Conservation (phyloP, 2,113 vertebrate species). For the Theropithecus gelada region DNA sequence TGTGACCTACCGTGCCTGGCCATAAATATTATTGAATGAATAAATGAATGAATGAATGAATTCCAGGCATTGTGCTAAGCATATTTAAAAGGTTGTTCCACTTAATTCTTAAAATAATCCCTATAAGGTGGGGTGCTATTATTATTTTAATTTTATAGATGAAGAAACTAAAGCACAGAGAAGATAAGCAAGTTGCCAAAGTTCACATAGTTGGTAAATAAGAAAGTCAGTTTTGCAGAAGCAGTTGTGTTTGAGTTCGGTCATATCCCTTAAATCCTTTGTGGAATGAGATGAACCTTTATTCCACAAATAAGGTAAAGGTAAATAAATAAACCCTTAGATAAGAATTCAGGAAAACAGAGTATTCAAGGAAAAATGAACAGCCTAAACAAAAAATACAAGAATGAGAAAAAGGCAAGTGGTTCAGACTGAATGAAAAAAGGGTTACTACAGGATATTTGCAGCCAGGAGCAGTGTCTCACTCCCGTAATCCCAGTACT, state of each 20-base stretch:
- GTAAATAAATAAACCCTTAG: background rate
- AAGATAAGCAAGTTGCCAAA: background rate
- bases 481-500: too few relatives aligned
- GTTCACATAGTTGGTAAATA: background rate
- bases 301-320: conserved; percentile 13
- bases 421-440: background rate
- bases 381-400: background rate
- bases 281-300: background rate
- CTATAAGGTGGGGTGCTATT: background rate
- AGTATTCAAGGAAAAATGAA: background rate
- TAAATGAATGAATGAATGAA: background rate
- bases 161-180: background rate
- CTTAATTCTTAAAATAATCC: conserved; percentile 18
- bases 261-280: background rate
- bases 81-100: background rate
- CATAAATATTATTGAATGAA: background rate
- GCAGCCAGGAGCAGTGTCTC: too few relatives aligned
- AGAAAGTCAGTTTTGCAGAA: background rate
- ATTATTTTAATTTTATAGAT: background rate
- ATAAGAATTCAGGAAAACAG: background rate
- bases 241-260: background rate
- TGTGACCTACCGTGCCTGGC: background rate
- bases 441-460: background rate
- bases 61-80: background rate
- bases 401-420: background rate